Percentiles rank a stretch among this genome's conserved stretches.
These are phyloP conservation scores for Gastracanthus pulcherrimus DNA, from an alignment of 2,888 invertebrate genomes.

Conservation along the genomic window DNA sequence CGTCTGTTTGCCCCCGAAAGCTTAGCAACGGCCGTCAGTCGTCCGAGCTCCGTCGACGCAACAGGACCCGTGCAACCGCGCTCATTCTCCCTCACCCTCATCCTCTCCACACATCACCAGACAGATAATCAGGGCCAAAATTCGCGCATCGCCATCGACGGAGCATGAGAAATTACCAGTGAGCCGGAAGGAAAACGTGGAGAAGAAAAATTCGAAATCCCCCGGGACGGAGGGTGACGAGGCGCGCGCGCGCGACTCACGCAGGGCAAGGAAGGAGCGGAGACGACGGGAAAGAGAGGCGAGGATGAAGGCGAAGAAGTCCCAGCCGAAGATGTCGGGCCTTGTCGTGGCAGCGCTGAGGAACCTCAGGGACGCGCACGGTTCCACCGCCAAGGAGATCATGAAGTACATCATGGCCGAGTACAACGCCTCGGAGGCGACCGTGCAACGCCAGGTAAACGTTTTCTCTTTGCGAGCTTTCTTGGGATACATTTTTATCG, in stretches of 20 bases:
- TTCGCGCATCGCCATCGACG: not conserved
- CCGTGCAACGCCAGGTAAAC: conserved; percentile 68
- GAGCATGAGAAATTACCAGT: conserved; percentile 46
- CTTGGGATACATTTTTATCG: not conserved
- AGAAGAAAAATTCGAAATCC: not conserved
- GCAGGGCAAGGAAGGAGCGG: not conserved
- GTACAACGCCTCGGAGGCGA: conserved; percentile 64
- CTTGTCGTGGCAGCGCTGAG: conserved; percentile 72
- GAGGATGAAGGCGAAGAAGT: conserved; percentile 63
- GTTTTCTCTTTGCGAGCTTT: not conserved
- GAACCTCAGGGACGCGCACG: conserved; percentile 69
- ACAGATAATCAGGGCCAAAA: not conserved
- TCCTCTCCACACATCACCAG: not conserved
- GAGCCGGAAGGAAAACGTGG: not conserved
- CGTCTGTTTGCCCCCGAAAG: not conserved
- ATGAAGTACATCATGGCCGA: conserved; percentile 71
- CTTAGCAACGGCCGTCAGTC: conserved; percentile 32
- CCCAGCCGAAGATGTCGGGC: conserved; percentile 69
- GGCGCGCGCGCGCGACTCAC: too few relatives aligned
- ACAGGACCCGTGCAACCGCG: not conserved
- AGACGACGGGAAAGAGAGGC: not conserved
- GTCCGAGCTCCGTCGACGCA: conserved; percentile 32
- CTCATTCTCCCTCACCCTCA: not conserved
- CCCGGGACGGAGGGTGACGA: not conserved
- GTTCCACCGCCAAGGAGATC: conserved; percentile 73